Conservation (phyloP, 2,113 vertebrate species). For the Ptychochromis oligacanthus region DNA sequence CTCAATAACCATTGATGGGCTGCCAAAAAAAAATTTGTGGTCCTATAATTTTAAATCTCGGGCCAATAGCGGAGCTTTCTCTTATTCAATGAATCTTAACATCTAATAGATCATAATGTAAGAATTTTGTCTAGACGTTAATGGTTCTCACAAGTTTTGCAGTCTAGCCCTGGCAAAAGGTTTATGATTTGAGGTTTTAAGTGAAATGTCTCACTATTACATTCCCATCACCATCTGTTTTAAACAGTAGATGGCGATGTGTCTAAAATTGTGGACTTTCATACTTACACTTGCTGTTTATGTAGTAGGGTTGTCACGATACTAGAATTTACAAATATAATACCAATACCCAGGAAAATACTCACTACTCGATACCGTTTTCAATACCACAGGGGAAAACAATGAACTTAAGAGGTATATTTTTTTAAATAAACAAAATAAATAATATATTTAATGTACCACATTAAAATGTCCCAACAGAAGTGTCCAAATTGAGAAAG, state of each 20-base stretch:
- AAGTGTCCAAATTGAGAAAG: background rate
- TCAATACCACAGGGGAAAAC: background rate
- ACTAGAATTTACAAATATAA: background rate
- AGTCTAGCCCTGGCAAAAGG: background rate
- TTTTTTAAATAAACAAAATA: background rate
- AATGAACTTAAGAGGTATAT: background rate
- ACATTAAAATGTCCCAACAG: constrained; percentile 1
- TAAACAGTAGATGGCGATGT: background rate
- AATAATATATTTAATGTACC: background rate
- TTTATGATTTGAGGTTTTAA: background rate
- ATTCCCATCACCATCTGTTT: background rate
- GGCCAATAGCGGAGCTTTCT: background rate
- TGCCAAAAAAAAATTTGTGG: background rate
- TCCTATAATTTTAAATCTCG: background rate
- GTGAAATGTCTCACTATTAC: background rate
- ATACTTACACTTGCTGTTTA: too few relatives aligned
- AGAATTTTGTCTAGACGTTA: too few relatives aligned
- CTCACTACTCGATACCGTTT: background rate
- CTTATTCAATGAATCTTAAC: too few relatives aligned
- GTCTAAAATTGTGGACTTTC: background rate
- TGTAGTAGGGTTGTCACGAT: background rate
- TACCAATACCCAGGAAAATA: background rate
- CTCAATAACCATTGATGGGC: background rate
- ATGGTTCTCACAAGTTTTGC: background rate
- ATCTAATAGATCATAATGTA: too few relatives aligned